Base-by-base conservation (phyloP, 2,113 vertebrate species). In the Platysteira castanea region DNA sequence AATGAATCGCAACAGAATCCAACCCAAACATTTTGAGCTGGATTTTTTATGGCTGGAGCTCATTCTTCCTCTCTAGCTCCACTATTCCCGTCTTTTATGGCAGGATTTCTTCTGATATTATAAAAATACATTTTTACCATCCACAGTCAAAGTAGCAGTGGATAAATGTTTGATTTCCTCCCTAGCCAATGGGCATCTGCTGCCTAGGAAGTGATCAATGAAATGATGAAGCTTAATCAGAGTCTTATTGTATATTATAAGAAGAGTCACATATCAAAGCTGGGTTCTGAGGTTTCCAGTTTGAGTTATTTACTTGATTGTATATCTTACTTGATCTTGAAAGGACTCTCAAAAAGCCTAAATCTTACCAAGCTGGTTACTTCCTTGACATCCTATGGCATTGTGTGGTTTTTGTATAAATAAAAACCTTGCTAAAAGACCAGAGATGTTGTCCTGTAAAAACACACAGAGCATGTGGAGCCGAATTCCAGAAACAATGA, bases 141-240 rank as follows among this genome's bases (percentile, higher is more conserved):
- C 61, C 76, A 57, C 41, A 87, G 35, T 54, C 79, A 94, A 83
- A 86, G 59, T 33, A 94, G 31, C 15, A 35, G 44, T 65, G 63
- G 70, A 75, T 59, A 77, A 92, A 61, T 3, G 2, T 78, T 93
- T 63, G 76, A 68, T 84, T 94, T 81, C 41, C 41, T 60, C 63
- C 78, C 56, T 26, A 75, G 44, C 41, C 74, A 89, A 85, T 81
- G 33, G 77, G 60, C 20, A 85, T 39, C 42, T 93, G n/a, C 54
- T 93, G 77, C 73, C 35, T 71, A 64, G 50, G 39, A 95, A 81
- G 17, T 75, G 88, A 82, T 82, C 83, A 92, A 37, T 31, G 37
- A 87, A 94, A 65, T 84, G 14, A 89, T 89, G 87, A 94, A 92
- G 50, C 27, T 71, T 50, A 90, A 89, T 84, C 88, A 89, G 85